Evolutionary conservation across 2,113 vertebrate species (phyloP).

Genomic region (Bucco capensis): DNA sequence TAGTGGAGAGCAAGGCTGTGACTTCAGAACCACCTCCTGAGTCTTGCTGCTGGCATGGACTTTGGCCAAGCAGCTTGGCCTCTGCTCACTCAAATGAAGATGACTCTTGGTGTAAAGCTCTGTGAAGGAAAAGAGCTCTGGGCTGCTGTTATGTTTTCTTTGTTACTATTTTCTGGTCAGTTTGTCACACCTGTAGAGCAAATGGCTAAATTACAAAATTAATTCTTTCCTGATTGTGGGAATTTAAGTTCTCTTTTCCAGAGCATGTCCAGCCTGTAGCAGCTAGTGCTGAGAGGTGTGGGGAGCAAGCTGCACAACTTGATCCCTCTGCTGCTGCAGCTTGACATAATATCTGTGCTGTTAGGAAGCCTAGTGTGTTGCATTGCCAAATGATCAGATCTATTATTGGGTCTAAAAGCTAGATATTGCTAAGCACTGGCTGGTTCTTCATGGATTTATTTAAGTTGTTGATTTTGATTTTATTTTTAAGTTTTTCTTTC

Average conservation of each 20-base stretch:
- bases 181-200: background rate
- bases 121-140: background rate
- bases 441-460: too few species aligned
- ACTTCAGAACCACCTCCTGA: background rate
- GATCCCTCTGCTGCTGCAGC: background rate
- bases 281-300: background rate
- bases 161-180: background rate
- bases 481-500: background rate
- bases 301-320: background rate
- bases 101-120: background rate
- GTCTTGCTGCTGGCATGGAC: background rate
- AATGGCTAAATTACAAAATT: background rate
- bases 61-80: background rate
- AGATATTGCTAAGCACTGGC: background rate
- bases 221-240: background rate
- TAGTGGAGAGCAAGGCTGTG: background rate
- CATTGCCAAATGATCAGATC: too few species aligned
- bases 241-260: background rate
- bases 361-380: too few species aligned
- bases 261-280: background rate
- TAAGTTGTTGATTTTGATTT: too few species aligned
- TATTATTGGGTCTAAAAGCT: background rate
- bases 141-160: background rate
- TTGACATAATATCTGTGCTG: background rate
- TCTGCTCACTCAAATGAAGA: background rate